Evolutionary conservation across 1,140 invertebrate species (phyloP).

Genomic region (Meloidogyne floridensis): DNA sequence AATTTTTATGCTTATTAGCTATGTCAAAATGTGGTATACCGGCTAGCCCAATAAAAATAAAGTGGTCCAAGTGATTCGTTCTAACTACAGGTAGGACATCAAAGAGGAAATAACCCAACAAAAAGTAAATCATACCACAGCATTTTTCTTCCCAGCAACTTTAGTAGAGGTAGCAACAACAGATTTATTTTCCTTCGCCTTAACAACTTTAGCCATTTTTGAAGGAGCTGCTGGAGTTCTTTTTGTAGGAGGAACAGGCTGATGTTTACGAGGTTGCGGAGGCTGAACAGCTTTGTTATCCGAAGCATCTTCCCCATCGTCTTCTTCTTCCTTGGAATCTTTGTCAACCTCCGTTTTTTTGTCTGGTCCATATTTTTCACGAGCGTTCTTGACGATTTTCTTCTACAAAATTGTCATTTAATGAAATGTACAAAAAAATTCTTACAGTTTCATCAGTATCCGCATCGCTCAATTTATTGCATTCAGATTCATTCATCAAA

Average conservation of each 20-base stretch:
- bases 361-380: slow-evolving; percentile 2
- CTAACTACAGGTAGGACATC: too few relatives aligned
- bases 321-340: slow-evolving; percentile 1
- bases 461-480: too few relatives aligned
- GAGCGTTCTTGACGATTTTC: neutral
- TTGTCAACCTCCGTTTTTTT: neutral
- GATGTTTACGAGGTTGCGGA: neutral
- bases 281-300: neutral
- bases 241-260: neutral
- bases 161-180: neutral
- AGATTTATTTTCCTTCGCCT: neutral
- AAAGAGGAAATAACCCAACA: neutral
- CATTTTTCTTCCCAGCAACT: neutral
- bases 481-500: too few relatives aligned
- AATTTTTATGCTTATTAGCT: too few relatives aligned
- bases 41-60: too few relatives aligned
- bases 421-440: too few relatives aligned
- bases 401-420: neutral
- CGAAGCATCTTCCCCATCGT: neutral
- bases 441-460: too few relatives aligned
- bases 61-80: too few relatives aligned
- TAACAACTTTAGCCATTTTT: neutral
- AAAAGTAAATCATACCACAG: neutral
- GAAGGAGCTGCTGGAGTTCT: neutral
- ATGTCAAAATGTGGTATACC: too few relatives aligned